Percentiles rank a stretch among this genome's conserved stretches.
These are phyloP conservation scores for Yoshiicerus persimilis DNA, from an alignment of 1,140 invertebrate species.

Conservation along the genomic window DNA sequence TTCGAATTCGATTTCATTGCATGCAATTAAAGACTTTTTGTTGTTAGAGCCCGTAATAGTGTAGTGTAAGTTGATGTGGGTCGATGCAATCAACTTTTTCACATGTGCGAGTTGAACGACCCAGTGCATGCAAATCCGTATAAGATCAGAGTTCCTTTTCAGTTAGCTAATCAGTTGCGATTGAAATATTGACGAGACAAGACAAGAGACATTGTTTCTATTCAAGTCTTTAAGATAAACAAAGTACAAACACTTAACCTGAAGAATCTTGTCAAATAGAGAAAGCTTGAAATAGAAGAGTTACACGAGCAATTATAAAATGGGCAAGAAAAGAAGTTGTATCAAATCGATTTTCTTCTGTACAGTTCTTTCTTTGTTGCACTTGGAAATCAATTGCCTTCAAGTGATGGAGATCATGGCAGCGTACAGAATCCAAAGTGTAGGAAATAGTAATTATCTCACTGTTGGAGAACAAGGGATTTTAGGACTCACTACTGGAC, in stretches of 20 bases:
- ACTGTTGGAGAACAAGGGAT: constrained; percentile 34
- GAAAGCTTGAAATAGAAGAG: no score
- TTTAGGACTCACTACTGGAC: constrained; percentile 28
- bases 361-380: background rate
- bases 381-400: background rate
- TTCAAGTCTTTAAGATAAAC: background rate
- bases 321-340: background rate
- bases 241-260: no score
- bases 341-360: background rate
- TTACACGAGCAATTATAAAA: background rate
- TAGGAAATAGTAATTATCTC: background rate
- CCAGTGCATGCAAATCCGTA: constrained; percentile 2
- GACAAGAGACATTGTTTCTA: background rate
- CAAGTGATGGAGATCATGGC: constrained; percentile 40
- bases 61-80: constrained; percentile 10
- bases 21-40: background rate
- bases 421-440: constrained; percentile 29
- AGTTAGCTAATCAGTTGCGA: constrained; percentile 6
- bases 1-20: background rate
- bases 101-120: constrained; percentile 19
- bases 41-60: constrained; percentile 1
- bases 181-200: constrained; percentile 5
- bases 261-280: background rate
- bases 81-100: constrained; percentile 3
- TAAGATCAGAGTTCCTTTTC: constrained; percentile 11